Evolutionary conservation across 2,888 invertebrate genomes (phyloP), one percentile per base, ranked within the genome.

Genomic region (Latheticus oryzae): DNA sequence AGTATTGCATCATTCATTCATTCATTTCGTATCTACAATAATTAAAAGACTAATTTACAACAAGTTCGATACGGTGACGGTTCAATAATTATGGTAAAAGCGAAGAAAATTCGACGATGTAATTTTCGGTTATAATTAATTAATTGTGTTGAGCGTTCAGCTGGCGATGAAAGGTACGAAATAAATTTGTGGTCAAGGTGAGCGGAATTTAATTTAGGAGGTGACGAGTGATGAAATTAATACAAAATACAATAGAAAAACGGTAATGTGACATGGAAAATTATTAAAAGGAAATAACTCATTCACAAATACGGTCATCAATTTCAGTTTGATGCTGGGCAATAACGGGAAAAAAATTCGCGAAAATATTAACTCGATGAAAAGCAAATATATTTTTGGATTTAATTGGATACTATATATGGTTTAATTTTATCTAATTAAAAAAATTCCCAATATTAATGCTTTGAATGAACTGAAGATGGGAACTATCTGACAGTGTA

Each of bases 131-230:
- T 37, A 21, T 37, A 37, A 40, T 40, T 40, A 40, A 40, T 40
- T 40, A 40, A 40, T 40, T 40, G 40, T 40, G 40, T 3, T 13
- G 40, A n/a, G 40, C 40, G 40, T 40, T 40, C 40, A 40, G 24
- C 23, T 23, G 40, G 23, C 12, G 13, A 40, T 40, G 40, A 40
- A 40, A 40, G 40, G 40, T 40, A 11, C 40, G 40, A 24, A 37
- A 40, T 40, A 9, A 16, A 40, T 40, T 40, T 40, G 40, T 40
- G 40, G 40, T 13, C 40, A 40, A 40, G 40, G 40, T 40, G 40
- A 40, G 40, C 40, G 40, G 40, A 40, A 16, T 37, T 37, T 19
- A 19, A 37, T 37, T 37, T 37, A 19, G 19, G 16, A 37, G 19
- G 37, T 37, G 37, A 37, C 19, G 37, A 37, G 3, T 37, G 33